Conservation (phyloP, 2,113 vertebrate species). For the Agapornis roseicollis region DNA sequence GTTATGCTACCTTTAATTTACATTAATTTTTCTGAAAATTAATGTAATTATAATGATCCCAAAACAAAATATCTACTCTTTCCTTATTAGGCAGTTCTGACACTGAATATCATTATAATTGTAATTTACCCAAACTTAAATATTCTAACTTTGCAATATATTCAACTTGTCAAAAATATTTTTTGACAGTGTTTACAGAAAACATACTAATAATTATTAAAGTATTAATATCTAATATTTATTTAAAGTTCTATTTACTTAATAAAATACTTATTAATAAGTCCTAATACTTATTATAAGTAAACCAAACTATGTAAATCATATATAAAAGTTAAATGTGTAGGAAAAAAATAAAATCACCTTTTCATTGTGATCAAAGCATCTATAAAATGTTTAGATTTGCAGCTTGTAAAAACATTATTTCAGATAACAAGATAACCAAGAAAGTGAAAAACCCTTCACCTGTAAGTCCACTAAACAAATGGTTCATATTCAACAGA, state of each 20-base stretch:
- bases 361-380: background rate
- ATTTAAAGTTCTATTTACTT: background rate
- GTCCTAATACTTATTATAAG: background rate
- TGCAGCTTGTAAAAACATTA: background rate
- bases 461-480: background rate
- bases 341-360: background rate
- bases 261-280: background rate
- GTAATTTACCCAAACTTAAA: background rate
- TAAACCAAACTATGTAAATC: background rate
- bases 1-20: background rate
- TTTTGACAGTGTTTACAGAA: background rate
- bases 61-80: background rate
- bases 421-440: background rate
- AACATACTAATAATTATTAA: background rate
- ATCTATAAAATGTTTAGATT: background rate
- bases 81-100: background rate
- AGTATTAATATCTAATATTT: background rate
- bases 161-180: background rate
- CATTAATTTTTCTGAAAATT: background rate
- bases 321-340: conserved; percentile 6
- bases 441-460: background rate
- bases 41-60: background rate
- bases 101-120: background rate
- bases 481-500: background rate
- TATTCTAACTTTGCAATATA: background rate